These are phyloP conservation scores for Microctonus brassicae DNA, from an alignment of 2,888 invertebrate species.

Conservation along the genomic window DNA sequence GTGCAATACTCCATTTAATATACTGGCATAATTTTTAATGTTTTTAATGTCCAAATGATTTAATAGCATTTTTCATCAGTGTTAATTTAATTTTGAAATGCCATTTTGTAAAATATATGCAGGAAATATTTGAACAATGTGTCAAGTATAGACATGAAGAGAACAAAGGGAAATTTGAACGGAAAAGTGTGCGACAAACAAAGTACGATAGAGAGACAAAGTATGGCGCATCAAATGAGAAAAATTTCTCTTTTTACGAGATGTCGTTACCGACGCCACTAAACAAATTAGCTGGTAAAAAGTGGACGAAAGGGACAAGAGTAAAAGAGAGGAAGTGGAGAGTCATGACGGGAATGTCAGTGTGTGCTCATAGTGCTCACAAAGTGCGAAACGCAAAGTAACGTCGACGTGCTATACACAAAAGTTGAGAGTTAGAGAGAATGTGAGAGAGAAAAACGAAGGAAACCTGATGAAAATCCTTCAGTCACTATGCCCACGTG, in stretches of 20 bases:
- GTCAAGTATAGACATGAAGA: conserved; percentile 40
- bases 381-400: conserved; percentile 34
- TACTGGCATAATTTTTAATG: too few relatives aligned
- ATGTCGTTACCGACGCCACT: conserved; percentile 58
- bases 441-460: not conserved
- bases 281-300: conserved; percentile 62
- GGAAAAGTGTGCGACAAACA: conserved; percentile 22
- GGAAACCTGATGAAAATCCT: conserved; percentile 37
- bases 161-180: conserved; percentile 25
- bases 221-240: not conserved
- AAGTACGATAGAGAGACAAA: not conserved
- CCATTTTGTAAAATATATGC: conserved; percentile 30
- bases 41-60: not conserved
- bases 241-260: conserved; percentile 55
- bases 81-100: not conserved
- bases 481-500: conserved; percentile 30
- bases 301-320: conserved; percentile 38
- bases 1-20: not conserved
- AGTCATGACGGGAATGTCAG: conserved; percentile 24
- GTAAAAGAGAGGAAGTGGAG: conserved; percentile 13
- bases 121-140: conserved; percentile 23
- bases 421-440: not conserved
- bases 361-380: conserved; percentile 21
- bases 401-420: conserved; percentile 30
- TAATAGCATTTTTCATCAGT: not conserved